Conservation (phyloP, 2,797 vertebrate species). For the Loriculus beryllinus region DNA sequence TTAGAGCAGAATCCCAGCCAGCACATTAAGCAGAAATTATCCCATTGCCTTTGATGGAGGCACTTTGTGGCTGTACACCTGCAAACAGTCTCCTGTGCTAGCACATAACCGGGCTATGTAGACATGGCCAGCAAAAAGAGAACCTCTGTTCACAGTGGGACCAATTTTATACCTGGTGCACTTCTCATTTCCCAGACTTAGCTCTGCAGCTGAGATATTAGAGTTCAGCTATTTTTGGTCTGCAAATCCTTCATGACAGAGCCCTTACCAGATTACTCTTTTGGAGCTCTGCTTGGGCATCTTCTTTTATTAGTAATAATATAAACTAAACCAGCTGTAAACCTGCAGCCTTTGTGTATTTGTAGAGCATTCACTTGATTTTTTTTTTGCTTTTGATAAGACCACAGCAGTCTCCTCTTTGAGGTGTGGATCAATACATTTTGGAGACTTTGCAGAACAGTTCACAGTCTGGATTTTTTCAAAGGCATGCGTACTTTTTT, state of each 20-base stretch:
- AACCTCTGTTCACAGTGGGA: neutral
- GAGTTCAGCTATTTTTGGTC: neutral
- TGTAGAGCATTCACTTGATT: neutral
- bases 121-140: fast-evolving
- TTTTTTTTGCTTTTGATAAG: neutral
- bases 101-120: fast-evolving
- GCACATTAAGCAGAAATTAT: neutral
- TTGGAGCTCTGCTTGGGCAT: neutral
- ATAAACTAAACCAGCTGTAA: neutral
- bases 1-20: neutral
- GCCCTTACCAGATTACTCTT: neutral
- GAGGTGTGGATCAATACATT: neutral
- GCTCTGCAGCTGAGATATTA: neutral
- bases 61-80: neutral
- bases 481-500: neutral
- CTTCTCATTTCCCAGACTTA: neutral
- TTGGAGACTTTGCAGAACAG: neutral
- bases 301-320: neutral
- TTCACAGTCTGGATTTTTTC: neutral
- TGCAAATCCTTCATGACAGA: neutral
- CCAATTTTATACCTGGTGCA: neutral
- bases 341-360: neutral
- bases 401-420: neutral
- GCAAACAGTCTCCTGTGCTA: neutral
- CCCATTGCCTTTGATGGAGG: fast-evolving